Evolutionary conservation across 1,140 invertebrate genomes (phyloP).

Genomic region (Octopus sinensis): DNA sequence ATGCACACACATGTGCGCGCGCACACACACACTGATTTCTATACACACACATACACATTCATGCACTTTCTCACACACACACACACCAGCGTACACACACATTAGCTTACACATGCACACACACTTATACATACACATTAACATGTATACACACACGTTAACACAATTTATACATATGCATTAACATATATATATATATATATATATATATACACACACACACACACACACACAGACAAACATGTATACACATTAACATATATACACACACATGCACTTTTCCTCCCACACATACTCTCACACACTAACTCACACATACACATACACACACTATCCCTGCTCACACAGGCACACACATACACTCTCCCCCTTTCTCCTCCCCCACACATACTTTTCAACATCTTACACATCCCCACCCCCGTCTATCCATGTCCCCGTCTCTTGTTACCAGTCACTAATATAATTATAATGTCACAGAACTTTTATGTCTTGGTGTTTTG

Average conservation of each 20-base stretch:
- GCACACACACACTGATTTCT: not conserved
- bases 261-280: not conserved
- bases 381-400: not conserved
- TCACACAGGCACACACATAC: not conserved
- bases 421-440: not conserved
- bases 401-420: not conserved
- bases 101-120: not conserved
- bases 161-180: not conserved
- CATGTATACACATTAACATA: not conserved
- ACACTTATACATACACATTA: not conserved
- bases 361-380: not conserved
- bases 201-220: not conserved
- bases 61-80: not conserved
- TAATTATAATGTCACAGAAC: no score
- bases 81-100: not conserved
- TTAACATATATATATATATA: not conserved
- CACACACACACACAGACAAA: not conserved
- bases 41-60: not conserved
- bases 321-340: not conserved
- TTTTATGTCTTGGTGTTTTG: no score
- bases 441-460: conserved; percentile 14
- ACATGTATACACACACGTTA: not conserved
- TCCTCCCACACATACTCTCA: not conserved
- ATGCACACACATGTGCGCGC: not conserved
- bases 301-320: not conserved